These are phyloP conservation scores for Sebastes cheni DNA, from an alignment of 2,797 vertebrate genomes.

Conservation along the genomic window DNA sequence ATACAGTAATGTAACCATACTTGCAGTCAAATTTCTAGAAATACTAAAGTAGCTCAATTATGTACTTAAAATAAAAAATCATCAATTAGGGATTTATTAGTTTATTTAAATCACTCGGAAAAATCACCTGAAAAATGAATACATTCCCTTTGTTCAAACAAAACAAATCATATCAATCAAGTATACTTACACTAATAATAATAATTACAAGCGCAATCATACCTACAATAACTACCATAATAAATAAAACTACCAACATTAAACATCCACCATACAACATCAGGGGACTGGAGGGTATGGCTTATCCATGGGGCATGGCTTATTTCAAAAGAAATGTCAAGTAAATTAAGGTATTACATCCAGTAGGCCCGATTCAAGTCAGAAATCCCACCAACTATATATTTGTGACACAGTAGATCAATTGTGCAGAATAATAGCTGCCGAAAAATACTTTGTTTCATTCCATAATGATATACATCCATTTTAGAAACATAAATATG, in stretches of 20 bases:
- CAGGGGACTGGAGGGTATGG: conserved; percentile 76
- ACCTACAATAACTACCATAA: conserved; percentile 76
- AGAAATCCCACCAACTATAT: conserved; percentile 58
- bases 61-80: conserved; percentile 23
- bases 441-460: conserved; percentile 70
- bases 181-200: conserved; percentile 73
- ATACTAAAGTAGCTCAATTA: not conserved
- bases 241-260: conserved; percentile 78
- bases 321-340: conserved; percentile 80
- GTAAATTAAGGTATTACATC: conserved; percentile 78
- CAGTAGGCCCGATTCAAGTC: conserved; percentile 76
- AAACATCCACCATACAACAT: conserved; percentile 80
- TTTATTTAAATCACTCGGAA: conserved; percentile 82
- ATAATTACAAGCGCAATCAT: conserved; percentile 79
- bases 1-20: not conserved
- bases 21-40: not conserved
- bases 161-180: conserved; percentile 78
- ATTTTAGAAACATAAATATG: conserved; percentile 71
- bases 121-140: conserved; percentile 80
- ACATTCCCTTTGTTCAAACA: conserved; percentile 82
- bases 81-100: conserved; percentile 66
- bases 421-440: conserved; percentile 79
- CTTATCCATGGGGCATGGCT: conserved; percentile 82
- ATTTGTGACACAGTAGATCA: conserved; percentile 72
- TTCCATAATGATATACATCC: conserved; percentile 68